Base-by-base conservation (phyloP, 2,113 vertebrate genomes). In the Garra rufa region DNA sequence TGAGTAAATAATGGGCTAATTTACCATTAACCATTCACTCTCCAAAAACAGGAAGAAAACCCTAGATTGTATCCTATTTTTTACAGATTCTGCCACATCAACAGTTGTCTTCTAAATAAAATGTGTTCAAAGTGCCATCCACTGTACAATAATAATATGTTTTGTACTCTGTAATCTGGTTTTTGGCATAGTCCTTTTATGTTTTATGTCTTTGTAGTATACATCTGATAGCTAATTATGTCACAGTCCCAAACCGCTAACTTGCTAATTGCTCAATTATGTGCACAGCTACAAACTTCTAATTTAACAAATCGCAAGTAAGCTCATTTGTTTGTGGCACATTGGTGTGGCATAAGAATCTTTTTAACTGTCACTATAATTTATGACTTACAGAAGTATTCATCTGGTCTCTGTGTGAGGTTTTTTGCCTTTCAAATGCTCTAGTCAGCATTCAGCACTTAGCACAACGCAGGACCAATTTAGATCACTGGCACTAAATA, bases 401-500 rank as follows among this genome's bases (percentile, higher is more conserved):
- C 73, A 85, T 87, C 48, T 87, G 82, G 41, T 83, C 86, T 85
- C 81, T 70, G 82, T 88, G 88, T 86, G 87, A 74, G 86, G 78
- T 87, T 65, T 83, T 44, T 83, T 88, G 86, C 84, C 76, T 82
- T 83, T 88, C 19, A 86, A 87, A 84, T 81, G 79, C 88, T 86
- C 81, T 76, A 43, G 46, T 87, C 28, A 85, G 69, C 77, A 73
- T 74, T 70, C 74, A 83, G 69, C 50, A 69, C 15, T 26, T 87
- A 86, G n/a, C 81, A 88, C 83, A 88, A 88, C 82, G 83, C 59
- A 21, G 81, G 52, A 61, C 41, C 83, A 30, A 88, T 90, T 91
- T 89, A 88, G 90, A 90, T 90, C 85, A 78, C 34, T 90, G 83
- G 88, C 88, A 82, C 52, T 80, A 86, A 86, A 87, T 78, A 65